Evolutionary conservation across 2,113 vertebrate species (phyloP), one percentile per base, ranked within the genome.

Genomic region (Hydrochoerus hydrochaeris): DNA sequence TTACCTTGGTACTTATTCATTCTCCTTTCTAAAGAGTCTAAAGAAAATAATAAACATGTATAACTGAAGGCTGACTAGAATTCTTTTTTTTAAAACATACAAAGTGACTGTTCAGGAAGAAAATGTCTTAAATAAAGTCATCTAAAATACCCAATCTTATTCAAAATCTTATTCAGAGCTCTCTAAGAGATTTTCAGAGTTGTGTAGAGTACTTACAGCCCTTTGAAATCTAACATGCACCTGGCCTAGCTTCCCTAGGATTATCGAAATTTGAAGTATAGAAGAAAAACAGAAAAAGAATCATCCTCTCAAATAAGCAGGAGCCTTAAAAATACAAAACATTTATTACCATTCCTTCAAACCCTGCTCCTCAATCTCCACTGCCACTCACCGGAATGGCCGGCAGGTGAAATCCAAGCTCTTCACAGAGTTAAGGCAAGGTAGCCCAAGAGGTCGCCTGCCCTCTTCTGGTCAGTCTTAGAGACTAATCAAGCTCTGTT

Each of bases 261-360:
- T 95, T 65, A 90, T 88, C 5, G 7, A 83, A 95, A 85, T 4
- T 94, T 57, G 88, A 93, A 90, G 80, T 35, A 41, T 75, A n/a
- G n/a, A 58, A 81, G n/a, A 83, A 49, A 77, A 75, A 8, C 7
- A 16, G 19, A 73, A 75, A 85, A 57, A 75, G 9, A 75, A 44
- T 60, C 46, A 88, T 80, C 75, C 44, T 95, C 49, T 65, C 57
- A 90, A 90, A 44, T 62, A 88, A 92, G 12, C 78, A 83, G 38
- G 85, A n/a, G 75, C 35, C 38, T 84, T 60, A 89, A 81, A 88
- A 77, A 28, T 57, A 73, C 41, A 24, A 88, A 85, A 38, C 38
- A 63, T 85, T 95, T 90, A 16, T 93, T 91, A 22, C 35, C 17
- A 84, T 13, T 13, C 89, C 57, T 87, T 87, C 44, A 63, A 80